Percentiles rank a stretch among this genome's conserved stretches.
These are phyloP conservation scores for Drosophila cardini DNA, from an alignment of 1,140 invertebrate species.

Conservation along the genomic window DNA sequence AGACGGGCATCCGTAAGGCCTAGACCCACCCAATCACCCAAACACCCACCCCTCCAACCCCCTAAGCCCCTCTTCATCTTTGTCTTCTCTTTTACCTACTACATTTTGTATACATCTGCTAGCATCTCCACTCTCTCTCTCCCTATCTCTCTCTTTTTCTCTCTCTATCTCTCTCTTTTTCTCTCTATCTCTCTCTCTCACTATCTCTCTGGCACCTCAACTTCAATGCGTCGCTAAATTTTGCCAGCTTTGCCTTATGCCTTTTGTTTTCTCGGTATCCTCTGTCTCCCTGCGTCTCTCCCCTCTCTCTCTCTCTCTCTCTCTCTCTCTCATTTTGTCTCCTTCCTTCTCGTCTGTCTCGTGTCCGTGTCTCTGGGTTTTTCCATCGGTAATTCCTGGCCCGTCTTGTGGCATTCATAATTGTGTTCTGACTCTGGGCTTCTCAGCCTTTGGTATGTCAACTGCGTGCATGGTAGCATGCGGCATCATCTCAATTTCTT, in stretches of 20 bases:
- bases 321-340: background rate
- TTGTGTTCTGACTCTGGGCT: constrained; percentile 35
- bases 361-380: background rate
- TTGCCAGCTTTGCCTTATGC: constrained; percentile 6
- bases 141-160: too few relatives aligned
- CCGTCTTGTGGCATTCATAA: constrained; percentile 64
- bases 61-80: background rate
- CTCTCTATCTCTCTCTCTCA: background rate
- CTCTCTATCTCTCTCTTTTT: too few relatives aligned
- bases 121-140: background rate
- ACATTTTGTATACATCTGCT: too few relatives aligned
- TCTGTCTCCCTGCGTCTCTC: background rate
- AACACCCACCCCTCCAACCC: background rate
- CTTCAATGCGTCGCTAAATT: constrained; percentile 14
- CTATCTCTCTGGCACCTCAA: too few relatives aligned
- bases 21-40: too few relatives aligned
- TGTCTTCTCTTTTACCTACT: background rate
- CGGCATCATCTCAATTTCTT: constrained; percentile 39
- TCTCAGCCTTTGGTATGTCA: constrained; percentile 46
- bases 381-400: constrained; percentile 5
- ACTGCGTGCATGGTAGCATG: constrained; percentile 25
- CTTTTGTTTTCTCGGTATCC: constrained; percentile 12
- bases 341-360: background rate
- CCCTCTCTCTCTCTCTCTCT: background rate
- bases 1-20: constrained; percentile 22